Conservation (phyloP, 1,140 invertebrate genomes). For the Cydia strobilella region DNA sequence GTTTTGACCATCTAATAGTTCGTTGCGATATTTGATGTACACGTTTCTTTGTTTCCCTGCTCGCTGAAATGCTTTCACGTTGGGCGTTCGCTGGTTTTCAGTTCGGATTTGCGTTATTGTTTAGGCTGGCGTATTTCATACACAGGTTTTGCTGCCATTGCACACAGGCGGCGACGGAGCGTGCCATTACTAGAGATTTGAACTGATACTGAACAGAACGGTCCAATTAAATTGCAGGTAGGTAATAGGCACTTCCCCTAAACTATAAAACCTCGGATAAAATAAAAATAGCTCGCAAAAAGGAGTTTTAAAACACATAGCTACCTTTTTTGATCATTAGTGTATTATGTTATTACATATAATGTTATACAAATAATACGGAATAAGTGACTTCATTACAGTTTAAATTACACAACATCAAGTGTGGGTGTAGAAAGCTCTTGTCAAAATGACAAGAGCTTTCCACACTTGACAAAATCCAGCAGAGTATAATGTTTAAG, state of each 20-base stretch:
- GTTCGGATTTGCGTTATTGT: conserved; percentile 26
- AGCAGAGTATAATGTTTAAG: too few species aligned
- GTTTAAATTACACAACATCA: too few species aligned
- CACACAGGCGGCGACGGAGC: conserved; percentile 24
- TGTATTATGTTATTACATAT: too few species aligned
- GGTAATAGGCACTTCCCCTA: not conserved
- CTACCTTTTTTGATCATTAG: too few species aligned
- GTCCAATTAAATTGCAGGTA: conserved; percentile 9
- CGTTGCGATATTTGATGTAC: not conserved
- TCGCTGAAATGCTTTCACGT: not conserved
- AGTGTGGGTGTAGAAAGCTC: too few species aligned
- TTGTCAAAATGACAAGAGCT: too few species aligned
- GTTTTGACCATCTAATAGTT: not conserved
- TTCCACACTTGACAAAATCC: too few species aligned
- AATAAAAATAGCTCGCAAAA: not conserved
- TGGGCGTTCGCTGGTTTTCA: conserved; percentile 14
- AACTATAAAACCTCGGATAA: not conserved
- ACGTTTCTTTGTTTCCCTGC: conserved; percentile 24
- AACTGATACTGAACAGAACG: conserved; percentile 2
- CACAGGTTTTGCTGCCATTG: conserved; percentile 22
- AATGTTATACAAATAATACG: too few species aligned
- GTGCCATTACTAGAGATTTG: conserved; percentile 19
- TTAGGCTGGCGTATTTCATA: conserved; percentile 27
- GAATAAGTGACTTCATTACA: too few species aligned
- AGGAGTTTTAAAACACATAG: too few species aligned